Base-by-base conservation (phyloP, 2,113 vertebrate genomes). In the Mixornis gularis region DNA sequence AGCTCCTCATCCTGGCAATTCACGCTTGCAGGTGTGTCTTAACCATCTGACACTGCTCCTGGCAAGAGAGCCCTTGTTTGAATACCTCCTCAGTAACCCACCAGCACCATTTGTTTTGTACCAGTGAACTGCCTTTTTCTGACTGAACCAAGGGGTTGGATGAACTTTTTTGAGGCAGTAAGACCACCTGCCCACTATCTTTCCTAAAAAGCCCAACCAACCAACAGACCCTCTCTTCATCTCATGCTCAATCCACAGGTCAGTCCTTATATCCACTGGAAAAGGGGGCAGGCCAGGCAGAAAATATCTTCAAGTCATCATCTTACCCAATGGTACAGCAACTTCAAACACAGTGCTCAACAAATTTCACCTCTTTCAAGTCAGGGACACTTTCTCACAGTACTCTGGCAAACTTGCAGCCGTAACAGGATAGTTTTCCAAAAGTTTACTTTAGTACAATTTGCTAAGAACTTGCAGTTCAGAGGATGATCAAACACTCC, bases 381-480 rank as follows among this genome's bases (percentile, higher is more conserved):
- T 0, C 0, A 0, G 4, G 5, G 10, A 24, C 29, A 13, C 12
- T 19, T 29, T 27, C 27, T 53, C 43, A 52, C 38, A 40, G 12
- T 34, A 48, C 18, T 66, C 27, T 26, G 11, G 7, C 32, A 60
- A 69, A 49, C 14, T 24, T 30, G 27, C 1, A 62, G 30, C 48
- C 1, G 0, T 21, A 63, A 71, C 14, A 41, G 21, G 26, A n/a
- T 1, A 17, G 6, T 0, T 49, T 30, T n/a, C 18, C 2, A 0
- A 9, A 79, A 36, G 10, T n/a, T 79, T 36, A 53, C 7, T 49
- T 53, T 36, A 14, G 63, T 20, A 63, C 6, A 4, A 3, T 43
- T 25, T 17, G 3, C 14, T 49, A 34, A 71, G 25, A 86, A 63
- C 14, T 59, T 7, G 21, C 2, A 3, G 21, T 40, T 86, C 48